Base-by-base conservation (phyloP, 1,140 invertebrate species). In the Aphaenogaster ashmeadi region DNA sequence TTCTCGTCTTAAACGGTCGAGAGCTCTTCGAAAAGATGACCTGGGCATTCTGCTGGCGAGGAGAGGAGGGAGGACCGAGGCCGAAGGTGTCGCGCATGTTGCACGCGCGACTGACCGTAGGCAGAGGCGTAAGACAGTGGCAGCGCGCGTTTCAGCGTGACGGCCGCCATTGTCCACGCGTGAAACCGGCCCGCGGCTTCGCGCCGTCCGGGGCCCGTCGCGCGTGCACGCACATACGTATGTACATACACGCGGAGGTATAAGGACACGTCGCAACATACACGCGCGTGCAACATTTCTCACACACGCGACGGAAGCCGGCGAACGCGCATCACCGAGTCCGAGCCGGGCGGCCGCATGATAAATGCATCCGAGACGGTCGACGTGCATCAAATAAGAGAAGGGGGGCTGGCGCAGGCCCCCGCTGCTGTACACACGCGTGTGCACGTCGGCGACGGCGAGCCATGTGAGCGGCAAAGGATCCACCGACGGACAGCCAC, bases 381-480 rank as follows among this genome's bases (percentile, higher is more conserved):
- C 81, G 86, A 91, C 87, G 80, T 91, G 89, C 89, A 88, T 90
- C 80, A 88, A 91, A 90, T 90, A 81, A 91, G 75, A 77, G 81
- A 11, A 27, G 66, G 66, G 21, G 18, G 64, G 41, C 41, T 33
- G 67, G 75, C 47, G 62, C 62, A 78, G 50, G 52, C 11, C 50
- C 56, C 36, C 69, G 87, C 38, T 72, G 56, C 21, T 47, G 74
- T 60, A 86, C 67, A 72, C 83, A 72, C 83, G 60, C 75, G 88
- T 71, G 79, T 84, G 79, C 56, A 38, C 78, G 72, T 44, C 54
- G 64, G 62, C 47, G 67, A 58, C 67, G 80, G 33, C 47, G 78
- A 69, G 41, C 11, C 13, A 33, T 50, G n/a, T 8, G 47, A 75
- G 60, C 88, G 71, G 74, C 86, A 87, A 90, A 89, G 56, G 88